These are phyloP conservation scores for Perizoma flavofasciatum DNA, from an alignment of 2,888 invertebrate genomes.

Conservation along the genomic window DNA sequence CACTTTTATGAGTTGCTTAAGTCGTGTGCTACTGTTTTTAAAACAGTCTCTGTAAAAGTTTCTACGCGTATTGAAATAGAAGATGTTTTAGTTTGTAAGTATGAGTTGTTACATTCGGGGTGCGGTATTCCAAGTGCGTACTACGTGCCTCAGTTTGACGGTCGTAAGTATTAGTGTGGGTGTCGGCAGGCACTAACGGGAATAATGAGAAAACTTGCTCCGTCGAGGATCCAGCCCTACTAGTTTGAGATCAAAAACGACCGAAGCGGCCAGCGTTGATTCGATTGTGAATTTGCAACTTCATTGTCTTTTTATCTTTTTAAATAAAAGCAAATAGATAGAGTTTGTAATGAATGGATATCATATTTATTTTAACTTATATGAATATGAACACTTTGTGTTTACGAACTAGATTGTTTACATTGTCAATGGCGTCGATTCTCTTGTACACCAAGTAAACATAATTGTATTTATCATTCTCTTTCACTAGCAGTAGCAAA, in stretches of 20 bases:
- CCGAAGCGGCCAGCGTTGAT: conserved; percentile 52
- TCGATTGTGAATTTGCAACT: conserved; percentile 50
- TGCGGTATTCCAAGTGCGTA: conserved; percentile 50
- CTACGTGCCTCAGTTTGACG: conserved; percentile 59
- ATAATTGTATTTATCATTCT: too few relatives aligned
- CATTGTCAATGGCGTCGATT: too few relatives aligned
- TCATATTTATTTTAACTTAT: too few relatives aligned
- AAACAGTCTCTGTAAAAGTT: conserved; percentile 61
- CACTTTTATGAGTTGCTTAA: conserved; percentile 72
- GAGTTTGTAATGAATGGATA: too few relatives aligned
- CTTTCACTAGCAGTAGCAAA: too few relatives aligned
- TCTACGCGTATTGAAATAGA: conserved; percentile 60
- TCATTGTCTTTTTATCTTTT: conserved; percentile 26
- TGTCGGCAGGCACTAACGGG: conserved; percentile 63
- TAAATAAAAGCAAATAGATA: conserved; percentile 1
- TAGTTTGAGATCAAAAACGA: conserved; percentile 52
- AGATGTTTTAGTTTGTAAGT: conserved; percentile 40
- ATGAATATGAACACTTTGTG: too few relatives aligned
- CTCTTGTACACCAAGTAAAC: too few relatives aligned
- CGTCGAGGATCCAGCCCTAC: conserved; percentile 52
- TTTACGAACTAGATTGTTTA: too few relatives aligned
- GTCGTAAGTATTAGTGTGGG: conserved; percentile 62
- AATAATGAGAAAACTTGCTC: conserved; percentile 81
- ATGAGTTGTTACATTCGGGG: conserved; percentile 41
- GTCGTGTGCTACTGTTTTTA: conserved; percentile 64